These are phyloP conservation scores for Calameuta idolon DNA, from an alignment of 2,888 invertebrate genomes.

Conservation along the genomic window DNA sequence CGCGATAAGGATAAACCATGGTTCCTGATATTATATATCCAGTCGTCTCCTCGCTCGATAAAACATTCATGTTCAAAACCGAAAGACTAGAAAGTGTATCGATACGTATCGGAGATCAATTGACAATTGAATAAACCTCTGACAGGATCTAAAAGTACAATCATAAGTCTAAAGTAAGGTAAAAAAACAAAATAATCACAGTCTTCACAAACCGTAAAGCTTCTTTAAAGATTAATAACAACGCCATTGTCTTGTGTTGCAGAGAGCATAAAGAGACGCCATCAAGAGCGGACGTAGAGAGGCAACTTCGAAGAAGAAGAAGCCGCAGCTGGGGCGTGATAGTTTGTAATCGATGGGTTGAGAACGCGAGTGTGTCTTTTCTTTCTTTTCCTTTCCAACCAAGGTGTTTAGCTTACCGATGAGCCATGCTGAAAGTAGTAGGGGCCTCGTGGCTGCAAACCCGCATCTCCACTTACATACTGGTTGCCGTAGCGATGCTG, in stretches of 20 bases:
- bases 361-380: slow-evolving; percentile 51
- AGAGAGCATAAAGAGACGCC: slow-evolving; percentile 33
- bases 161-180: no score
- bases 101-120: background rate
- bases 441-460: slow-evolving; percentile 84
- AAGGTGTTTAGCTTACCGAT: slow-evolving; percentile 60
- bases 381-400: slow-evolving; percentile 38
- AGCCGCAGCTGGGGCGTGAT: slow-evolving; percentile 39
- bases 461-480: slow-evolving; percentile 78
- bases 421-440: slow-evolving; percentile 79
- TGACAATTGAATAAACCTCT: background rate
- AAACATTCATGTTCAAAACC: background rate
- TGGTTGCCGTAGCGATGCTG: slow-evolving; percentile 76
- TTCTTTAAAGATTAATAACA: no score
- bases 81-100: background rate
- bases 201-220: no score
- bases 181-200: no score
- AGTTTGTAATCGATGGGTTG: slow-evolving; percentile 66
- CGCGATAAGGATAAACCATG: background rate
- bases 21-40: background rate
- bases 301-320: slow-evolving; percentile 38
- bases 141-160: no score
- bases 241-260: slow-evolving; percentile 25
- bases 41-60: background rate
- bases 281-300: slow-evolving; percentile 13